A percentile compares a stretch with the other conserved stretches of the same genome.
Evolutionary conservation across 2,113 vertebrate species (phyloP).

Genomic region (Coturnix japonica): DNA sequence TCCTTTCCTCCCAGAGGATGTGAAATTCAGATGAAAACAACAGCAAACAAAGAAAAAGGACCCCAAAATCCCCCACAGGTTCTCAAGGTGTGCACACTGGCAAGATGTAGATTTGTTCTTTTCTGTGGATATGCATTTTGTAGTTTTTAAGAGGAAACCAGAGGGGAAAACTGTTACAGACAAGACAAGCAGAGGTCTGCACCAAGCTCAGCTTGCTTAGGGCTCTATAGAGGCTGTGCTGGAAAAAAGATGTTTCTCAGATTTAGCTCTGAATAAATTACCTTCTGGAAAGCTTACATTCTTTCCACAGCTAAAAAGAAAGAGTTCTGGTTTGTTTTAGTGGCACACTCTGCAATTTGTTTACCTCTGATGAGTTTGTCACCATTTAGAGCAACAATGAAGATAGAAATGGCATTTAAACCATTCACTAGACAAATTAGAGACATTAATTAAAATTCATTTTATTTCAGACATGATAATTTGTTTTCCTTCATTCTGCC

Average conservation of each 20-base stretch:
- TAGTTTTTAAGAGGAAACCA: neutral
- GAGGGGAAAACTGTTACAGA: neutral
- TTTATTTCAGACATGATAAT: constrained; percentile 14
- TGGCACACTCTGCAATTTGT: neutral
- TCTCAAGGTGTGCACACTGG: neutral
- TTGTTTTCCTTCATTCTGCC: constrained; percentile 7
- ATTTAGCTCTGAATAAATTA: constrained; percentile 3
- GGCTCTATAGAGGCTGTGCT: neutral
- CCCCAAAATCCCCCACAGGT: neutral
- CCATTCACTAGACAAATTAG: constrained; percentile 47
- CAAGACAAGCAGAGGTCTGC: neutral
- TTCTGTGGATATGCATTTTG: neutral
- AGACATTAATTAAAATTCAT: constrained; percentile 44
- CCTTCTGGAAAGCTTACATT: neutral
- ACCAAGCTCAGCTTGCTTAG: neutral
- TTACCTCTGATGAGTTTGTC: constrained; percentile 25
- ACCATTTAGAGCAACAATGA: constrained; percentile 11
- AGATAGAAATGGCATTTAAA: constrained; percentile 42
- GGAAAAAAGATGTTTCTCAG: neutral
- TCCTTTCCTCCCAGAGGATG: neutral
- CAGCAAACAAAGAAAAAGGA: neutral
- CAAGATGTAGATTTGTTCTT: neutral
- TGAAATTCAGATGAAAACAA: neutral
- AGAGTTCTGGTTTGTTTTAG: neutral
- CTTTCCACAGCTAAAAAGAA: neutral